These are phyloP conservation scores for Orthosia gracilis DNA, from an alignment of 2,888 invertebrate species.

Conservation along the genomic window DNA sequence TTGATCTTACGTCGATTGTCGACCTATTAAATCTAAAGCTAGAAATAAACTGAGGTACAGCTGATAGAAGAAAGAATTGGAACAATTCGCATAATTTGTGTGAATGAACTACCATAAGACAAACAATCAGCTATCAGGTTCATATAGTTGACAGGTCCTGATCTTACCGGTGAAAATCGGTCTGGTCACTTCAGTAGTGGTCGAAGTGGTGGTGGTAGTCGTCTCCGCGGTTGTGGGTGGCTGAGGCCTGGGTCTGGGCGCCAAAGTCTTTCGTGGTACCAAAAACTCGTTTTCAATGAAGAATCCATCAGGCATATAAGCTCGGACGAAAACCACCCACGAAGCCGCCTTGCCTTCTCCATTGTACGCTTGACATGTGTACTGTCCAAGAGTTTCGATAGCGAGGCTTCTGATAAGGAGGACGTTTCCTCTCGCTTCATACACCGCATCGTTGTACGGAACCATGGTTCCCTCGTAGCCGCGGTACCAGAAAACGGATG, in stretches of 20 bases:
- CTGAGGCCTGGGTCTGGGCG: slow-evolving; percentile 62
- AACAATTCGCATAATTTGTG: neutral
- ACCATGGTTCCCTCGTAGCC: slow-evolving; percentile 93
- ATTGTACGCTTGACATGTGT: slow-evolving; percentile 97
- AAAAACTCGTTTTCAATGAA: slow-evolving; percentile 73
- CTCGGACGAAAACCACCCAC: slow-evolving; percentile 94
- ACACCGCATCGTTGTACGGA: slow-evolving; percentile 93
- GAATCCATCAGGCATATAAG: slow-evolving; percentile 93
- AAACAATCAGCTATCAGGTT: slow-evolving; percentile 29
- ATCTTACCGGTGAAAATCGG: slow-evolving; percentile 84
- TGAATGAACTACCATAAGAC: slow-evolving; percentile 17
- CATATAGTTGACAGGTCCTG: slow-evolving; percentile 42
- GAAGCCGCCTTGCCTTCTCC: slow-evolving; percentile 94
- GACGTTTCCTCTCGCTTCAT: slow-evolving; percentile 94
- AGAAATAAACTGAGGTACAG: neutral
- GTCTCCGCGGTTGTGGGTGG: slow-evolving; percentile 59
- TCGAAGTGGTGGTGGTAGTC: slow-evolving; percentile 61
- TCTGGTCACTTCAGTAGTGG: slow-evolving; percentile 67
- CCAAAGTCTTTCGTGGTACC: slow-evolving; percentile 66
- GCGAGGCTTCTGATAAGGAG: slow-evolving; percentile 94
- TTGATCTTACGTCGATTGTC: slow-evolving; percentile 27
- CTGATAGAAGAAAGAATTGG: neutral
- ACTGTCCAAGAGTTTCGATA: slow-evolving; percentile 94
- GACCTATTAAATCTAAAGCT: neutral
- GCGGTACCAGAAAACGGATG: slow-evolving; percentile 96